Base-by-base conservation (phyloP, 1,140 invertebrate genomes). In the Arctopsyche grandis region DNA sequence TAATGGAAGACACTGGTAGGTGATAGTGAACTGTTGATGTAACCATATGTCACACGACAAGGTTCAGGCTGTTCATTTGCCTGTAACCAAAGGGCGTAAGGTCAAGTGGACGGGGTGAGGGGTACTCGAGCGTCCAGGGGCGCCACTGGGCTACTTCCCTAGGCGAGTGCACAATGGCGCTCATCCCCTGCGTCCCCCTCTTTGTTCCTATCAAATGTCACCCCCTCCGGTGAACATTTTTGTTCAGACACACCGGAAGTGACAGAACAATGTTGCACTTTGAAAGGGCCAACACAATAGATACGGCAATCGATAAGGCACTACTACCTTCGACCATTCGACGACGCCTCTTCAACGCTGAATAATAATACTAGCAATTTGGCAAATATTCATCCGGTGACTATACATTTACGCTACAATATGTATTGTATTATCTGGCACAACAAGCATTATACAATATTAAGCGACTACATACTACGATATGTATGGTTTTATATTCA, bases 141-240 rank as follows among this genome's bases (percentile, higher is more conserved):
- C 4, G 58, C 5, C 12, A 0, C 21, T 16, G 5, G 58, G 21
- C 58, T 10, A 26, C 21, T 19, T 21, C 58, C 58, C 16, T 60
- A 22, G 9, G 63, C 22, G 3, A 5, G 5, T 66, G 43, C 69
- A 78, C 77, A 78, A 78, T 70, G 29, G 77, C 0, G 21, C 10
- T 77, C 24, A 38, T 38, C 43, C 60, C 75, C 26, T 14, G 0
- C 48, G 3, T 10, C 16, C 16, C 10, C 48, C 22, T 21, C 52
- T 58, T 74, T 79, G 78, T 79, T 75, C 78, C 44, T 75, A 46
- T 63, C 70, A 79, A 79, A 79, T 79, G 78, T 71, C 78, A 79
- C 63, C 78, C 69, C 78, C 70, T 66, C 22, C 60, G 29, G 63
- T 21, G 75, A 60, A 75, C 66, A 78, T 78, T 78, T 73, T 73